phyloP scores from a whole-genome alignment of 2,797 vertebrate genomes.

The Falco novaeseelandiae region DNA sequence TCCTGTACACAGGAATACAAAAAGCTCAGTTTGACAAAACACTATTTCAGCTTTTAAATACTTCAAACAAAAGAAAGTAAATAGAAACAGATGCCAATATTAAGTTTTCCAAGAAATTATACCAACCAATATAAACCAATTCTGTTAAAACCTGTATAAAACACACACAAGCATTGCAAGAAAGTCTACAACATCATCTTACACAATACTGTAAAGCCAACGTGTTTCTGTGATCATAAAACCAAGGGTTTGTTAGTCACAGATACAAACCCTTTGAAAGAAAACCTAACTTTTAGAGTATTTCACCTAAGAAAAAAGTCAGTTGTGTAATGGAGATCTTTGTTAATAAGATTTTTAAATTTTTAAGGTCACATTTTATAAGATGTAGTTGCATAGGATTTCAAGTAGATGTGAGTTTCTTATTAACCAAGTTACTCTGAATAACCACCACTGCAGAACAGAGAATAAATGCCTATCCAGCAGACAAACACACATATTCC shows the following conservation, averaged over 20 bases:
- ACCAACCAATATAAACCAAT: not conserved
- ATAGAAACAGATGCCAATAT: not conserved
- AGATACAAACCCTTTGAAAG: not conserved
- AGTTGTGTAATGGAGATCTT: not conserved
- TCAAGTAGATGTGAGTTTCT: not conserved
- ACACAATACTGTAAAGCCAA: not conserved
- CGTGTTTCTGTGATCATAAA: not conserved
- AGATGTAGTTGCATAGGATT: not conserved
- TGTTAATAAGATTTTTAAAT: not conserved
- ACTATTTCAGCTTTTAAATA: not conserved
- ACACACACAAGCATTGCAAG: not conserved
- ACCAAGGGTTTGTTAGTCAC: not conserved
- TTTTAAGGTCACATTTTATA: not conserved
- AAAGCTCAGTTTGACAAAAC: not conserved
- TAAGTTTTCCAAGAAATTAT: not conserved
- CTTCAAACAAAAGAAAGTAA: not conserved
- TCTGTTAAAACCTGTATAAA: not conserved
- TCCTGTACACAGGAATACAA: not conserved
- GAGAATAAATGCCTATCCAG: not conserved
- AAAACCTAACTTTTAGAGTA: not conserved
- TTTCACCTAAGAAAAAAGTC: not conserved
- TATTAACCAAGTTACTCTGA: not conserved
- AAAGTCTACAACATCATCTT: not conserved
- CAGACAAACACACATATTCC: rapidly evolving
- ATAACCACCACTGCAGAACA: not conserved